Base-by-base conservation (phyloP, 1,140 invertebrate species). In the Drosophila carrolli region DNA sequence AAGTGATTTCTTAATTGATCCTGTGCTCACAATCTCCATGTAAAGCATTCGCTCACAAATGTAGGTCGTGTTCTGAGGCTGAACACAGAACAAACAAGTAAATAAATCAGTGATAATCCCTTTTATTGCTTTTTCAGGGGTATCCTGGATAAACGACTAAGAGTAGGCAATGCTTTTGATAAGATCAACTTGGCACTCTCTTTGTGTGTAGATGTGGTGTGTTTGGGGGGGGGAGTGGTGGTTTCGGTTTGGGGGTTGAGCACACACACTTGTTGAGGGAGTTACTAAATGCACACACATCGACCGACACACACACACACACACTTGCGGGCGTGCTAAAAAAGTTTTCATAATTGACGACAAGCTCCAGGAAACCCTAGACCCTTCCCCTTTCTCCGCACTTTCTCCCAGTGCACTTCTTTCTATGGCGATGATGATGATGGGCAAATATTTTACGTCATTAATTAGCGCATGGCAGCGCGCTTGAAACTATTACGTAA, bases 401-500 rank as follows among this genome's bases (percentile, higher is more conserved):
- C 32, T 53, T 41, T 53, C 43, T 46, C 7, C 44, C 29, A 40
- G 48, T 51, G 50, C 19, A 19, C 32, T 10, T 14, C 32, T 47
- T 32, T 48, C 46, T 38, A 54, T 70, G 57, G 53, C 37, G 53
- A 65, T 70, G 66, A 78, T 63, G 81, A 71, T 85, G 75, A 81
- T 76, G 83, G 78, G 81, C 83, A 88, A 86, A 88, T 86, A 86
- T 86, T 86, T 88, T 82, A 88, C 83, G 72, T 88, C 75, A 88
- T 88, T 88, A 86, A 86, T 88, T 86, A 86, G 83, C 79, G 75
- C 53, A 56, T 58, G 75, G 47, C 53, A 81, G 70, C 50, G 61
- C 71, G 62, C 66, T 88, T 55, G 56, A 88, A 88, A 76, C 83
- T 86, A 82, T 88, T 79, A 86, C 75, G 70, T 88, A 88, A 88